Base-by-base conservation (phyloP, 2,888 invertebrate genomes). In the Stomorhina lunata region DNA sequence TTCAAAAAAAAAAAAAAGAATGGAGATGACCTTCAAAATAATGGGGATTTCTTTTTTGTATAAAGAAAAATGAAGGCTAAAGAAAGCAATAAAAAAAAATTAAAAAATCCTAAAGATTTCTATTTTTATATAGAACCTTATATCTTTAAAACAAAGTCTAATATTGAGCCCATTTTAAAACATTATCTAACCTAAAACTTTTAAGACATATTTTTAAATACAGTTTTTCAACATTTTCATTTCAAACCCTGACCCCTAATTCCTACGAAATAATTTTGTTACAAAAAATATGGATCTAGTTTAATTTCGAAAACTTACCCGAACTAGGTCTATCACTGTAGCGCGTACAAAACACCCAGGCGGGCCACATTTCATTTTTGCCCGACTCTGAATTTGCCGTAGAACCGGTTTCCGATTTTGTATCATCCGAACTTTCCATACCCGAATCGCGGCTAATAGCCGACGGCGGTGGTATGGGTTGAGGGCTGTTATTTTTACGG, bases 311-410 rank as follows among this genome's bases (percentile, higher is more conserved):
- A n/a, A 48, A 93, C 94, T 93, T 91, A 97, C 97, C 97, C 91
- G 96, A 96, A 91, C 96, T 96, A 4, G 97, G 97, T 88, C 97
- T 93, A 91, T 97, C 97, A 87, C 95, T 96, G 92, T 99, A 99
- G 89, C 99, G 93, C 6, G 99, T 99, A 92, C 99, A 99, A 92
- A 97, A 99, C 55, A 99, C 97, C 99, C 99, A 99, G 32, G 99
- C 98, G 0, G 99, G 99, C 97, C 97, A 98, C 88, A 96, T 91
- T 76, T 89, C 90, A 87, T 86, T 92, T 85, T 87, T 92, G 76
- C 90, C 90, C 65, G 90, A 90, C 9, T 90, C 91, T 55, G 91
- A 90, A 34, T 82, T 82, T 40, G 90, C 90, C 0, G 90, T 91
- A 29, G 90, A 90, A 25, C 90, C 91, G 25, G 89, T 88, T 50